Evolutionary conservation across 2,888 invertebrate genomes (phyloP), one percentile per base, ranked within the genome.

Genomic region (Camptogramma bilineatum): DNA sequence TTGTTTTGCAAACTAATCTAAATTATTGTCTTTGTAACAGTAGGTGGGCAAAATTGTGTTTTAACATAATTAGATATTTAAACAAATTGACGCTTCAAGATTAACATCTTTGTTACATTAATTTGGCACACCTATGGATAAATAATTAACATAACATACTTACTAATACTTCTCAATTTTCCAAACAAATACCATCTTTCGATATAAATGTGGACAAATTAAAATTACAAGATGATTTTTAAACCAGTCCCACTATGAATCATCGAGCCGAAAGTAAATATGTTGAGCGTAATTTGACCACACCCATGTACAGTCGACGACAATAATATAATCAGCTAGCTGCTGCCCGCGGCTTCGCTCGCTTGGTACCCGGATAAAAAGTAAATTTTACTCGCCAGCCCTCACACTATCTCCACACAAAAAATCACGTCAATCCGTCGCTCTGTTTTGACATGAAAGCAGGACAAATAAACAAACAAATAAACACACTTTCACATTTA

Each of bases 11-110:
- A 39, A 39, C 34, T 39, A 3, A 13, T 39, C 13, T 39, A 10
- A 13, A 39, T 39, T 13, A 39, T 39, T 13, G 34, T 13, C 34
- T 39, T 13, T 39, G 76, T 79, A 83, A 81, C 82, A 73, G 75
- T 73, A 62, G 48, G 62, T 53, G 53, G 53, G 16, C 44, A 17
- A 24, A 52, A 2, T 42, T 53, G 28, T 54, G 24, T 44, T 44
- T 44, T 44, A 17, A 17, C 44, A 28, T 54, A 44, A 53, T 44
- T 16, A 42, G 24, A 21, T 16, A 24, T 8, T 53, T 17, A 17
- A n/a, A 5, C 3, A 54, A 17, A 28, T 54, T 24, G 17, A 53
- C 21, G 48, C 9, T 48, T 21, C 19, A 48, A 18, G 18, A 52
- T n/a, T 52, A 52, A 52, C 19, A 16, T 21, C 16, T 53, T 24